Conservation (phyloP, 1,140 invertebrate species). For the Drosophila malerkotliana region DNA sequence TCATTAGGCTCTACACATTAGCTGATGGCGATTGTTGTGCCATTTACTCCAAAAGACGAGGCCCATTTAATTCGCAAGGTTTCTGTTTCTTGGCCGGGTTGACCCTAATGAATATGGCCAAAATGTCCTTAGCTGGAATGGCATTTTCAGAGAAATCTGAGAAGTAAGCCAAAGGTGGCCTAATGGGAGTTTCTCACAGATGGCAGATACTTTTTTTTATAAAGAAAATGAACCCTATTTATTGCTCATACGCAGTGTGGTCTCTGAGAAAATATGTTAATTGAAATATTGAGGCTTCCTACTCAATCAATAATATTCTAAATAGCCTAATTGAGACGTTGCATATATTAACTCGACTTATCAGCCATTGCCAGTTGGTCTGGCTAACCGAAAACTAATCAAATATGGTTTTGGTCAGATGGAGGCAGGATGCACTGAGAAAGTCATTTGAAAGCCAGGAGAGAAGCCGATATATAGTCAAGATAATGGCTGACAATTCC, state of each 20-base stretch:
- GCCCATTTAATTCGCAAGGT: conserved; percentile 60
- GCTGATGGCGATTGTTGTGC: conserved; percentile 76
- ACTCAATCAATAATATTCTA: conserved; percentile 6
- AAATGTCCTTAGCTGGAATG: conserved; percentile 29
- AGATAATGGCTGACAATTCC: conserved; percentile 60
- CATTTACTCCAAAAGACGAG: conserved; percentile 65
- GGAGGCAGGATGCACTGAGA: neutral
- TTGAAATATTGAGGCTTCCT: neutral
- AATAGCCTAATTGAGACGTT: conserved; percentile 28
- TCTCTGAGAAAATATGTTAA: neutral
- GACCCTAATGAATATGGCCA: conserved; percentile 58
- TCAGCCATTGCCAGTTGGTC: conserved; percentile 14
- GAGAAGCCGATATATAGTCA: conserved; percentile 9
- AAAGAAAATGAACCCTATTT: no score
- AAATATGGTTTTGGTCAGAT: neutral
- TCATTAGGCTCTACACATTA: conserved; percentile 79
- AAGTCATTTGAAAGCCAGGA: no score
- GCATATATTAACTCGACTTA: conserved; percentile 23
- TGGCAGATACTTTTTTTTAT: neutral
- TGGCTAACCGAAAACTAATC: conserved; percentile 23
- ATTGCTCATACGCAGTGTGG: conserved; percentile 5
- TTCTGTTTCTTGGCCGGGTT: conserved; percentile 17
- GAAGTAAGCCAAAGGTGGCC: neutral
- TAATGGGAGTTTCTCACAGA: neutral
- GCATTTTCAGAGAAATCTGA: neutral